phyloP scores from a whole-genome alignment of 2,113 vertebrate species.

The Burhinus oedicnemus region DNA sequence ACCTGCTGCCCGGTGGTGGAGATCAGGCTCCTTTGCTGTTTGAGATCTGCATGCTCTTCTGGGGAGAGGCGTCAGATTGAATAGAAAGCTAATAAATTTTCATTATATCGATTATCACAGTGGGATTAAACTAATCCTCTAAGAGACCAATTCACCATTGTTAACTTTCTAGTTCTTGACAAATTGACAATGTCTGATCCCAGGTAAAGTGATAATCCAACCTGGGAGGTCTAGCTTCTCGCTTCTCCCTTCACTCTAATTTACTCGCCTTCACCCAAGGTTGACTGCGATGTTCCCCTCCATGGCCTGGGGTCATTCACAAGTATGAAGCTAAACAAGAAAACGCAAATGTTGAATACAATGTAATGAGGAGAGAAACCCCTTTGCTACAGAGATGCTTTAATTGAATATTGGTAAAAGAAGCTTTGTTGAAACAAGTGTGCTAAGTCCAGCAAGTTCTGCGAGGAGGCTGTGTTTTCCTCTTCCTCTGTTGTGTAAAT shows the following conservation, averaged over 20 bases:
- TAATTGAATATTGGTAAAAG: not conserved
- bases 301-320: not conserved
- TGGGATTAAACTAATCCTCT: conserved; percentile 13
- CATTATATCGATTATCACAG: conserved; percentile 44
- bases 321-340: not conserved
- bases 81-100: not conserved
- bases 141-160: not conserved
- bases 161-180: not conserved
- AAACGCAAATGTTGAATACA: not conserved
- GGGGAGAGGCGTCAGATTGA: not conserved
- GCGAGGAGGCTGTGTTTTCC: not conserved
- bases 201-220: not conserved
- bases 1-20: not conserved
- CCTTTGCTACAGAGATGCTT: not conserved
- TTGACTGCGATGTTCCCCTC: not conserved
- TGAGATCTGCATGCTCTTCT: not conserved
- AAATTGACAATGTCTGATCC: not conserved
- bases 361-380: not conserved
- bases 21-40: not conserved
- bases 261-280: not conserved
- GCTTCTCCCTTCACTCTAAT: not conserved
- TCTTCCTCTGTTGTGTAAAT: not conserved
- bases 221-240: not conserved
- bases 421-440: not conserved
- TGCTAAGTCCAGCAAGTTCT: not conserved